These are phyloP conservation scores for Chrysolina americana DNA, from an alignment of 2,888 invertebrate genomes.

Conservation along the genomic window DNA sequence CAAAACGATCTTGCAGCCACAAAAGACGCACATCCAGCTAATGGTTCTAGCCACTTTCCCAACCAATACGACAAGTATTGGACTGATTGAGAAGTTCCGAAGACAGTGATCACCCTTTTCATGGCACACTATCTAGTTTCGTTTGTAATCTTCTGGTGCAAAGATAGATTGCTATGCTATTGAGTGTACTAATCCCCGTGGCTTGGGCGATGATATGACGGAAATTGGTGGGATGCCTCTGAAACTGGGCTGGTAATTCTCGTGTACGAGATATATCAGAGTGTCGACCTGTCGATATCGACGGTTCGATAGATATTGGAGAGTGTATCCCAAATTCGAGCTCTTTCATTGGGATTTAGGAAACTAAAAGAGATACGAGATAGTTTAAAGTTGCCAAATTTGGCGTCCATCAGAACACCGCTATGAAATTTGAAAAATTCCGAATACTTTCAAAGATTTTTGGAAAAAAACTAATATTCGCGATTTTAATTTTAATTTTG, in stretches of 20 bases:
- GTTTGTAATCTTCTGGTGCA: constrained; percentile 65
- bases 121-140: constrained; percentile 62
- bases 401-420: too few relatives aligned
- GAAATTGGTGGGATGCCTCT: constrained; percentile 50
- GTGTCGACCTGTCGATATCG: constrained; percentile 1
- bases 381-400: too few relatives aligned
- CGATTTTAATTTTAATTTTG: too few relatives aligned
- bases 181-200: constrained; percentile 66
- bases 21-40: neutral
- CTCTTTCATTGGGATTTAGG: too few relatives aligned
- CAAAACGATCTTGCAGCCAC: neutral
- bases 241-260: constrained; percentile 8
- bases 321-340: too few relatives aligned
- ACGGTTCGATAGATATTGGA: neutral
- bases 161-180: constrained; percentile 67
- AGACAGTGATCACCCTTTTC: constrained; percentile 59
- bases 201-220: constrained; percentile 63
- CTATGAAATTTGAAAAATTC: too few relatives aligned
- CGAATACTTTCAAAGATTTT: too few relatives aligned
- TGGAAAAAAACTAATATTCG: too few relatives aligned
- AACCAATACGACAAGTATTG: constrained; percentile 17
- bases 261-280: neutral
- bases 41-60: neutral
- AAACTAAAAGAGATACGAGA: too few relatives aligned
- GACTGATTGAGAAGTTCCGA: constrained; percentile 36